Evolutionary conservation across 2,113 vertebrate species (phyloP).

Genomic region (Turdus rufiventris): DNA sequence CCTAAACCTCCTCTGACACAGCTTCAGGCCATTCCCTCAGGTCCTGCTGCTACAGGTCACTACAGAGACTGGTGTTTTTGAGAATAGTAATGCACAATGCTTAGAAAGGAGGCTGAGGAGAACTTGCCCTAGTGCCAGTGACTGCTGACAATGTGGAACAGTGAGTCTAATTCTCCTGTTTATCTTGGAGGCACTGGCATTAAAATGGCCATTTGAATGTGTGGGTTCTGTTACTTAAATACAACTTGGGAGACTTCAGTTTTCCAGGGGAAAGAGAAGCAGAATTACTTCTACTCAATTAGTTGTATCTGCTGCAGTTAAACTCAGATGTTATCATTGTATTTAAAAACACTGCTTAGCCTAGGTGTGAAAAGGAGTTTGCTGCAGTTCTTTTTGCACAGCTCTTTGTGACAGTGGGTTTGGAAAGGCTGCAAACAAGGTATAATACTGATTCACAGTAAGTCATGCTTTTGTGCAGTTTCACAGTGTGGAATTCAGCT

Average conservation of each 20-base stretch:
- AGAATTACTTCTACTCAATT: neutral
- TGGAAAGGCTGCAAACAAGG: neutral
- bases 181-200: neutral
- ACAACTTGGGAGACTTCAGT: neutral
- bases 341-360: neutral
- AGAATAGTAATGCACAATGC: neutral
- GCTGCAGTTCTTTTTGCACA: neutral
- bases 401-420: neutral
- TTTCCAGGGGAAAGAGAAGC: neutral
- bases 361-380: neutral
- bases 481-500: neutral
- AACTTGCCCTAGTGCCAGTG: neutral
- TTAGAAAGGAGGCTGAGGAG: neutral
- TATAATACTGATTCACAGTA: neutral
- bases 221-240: neutral
- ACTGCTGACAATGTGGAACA: neutral
- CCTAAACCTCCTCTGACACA: neutral
- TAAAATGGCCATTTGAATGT: neutral
- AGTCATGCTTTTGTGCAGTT: neutral
- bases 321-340: fast-evolving
- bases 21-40: fast-evolving
- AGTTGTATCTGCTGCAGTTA: neutral
- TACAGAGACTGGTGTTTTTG: neutral
- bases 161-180: neutral
- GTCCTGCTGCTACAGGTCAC: neutral